Conservation (phyloP, 2,113 vertebrate genomes). For the Proteles cristata region DNA sequence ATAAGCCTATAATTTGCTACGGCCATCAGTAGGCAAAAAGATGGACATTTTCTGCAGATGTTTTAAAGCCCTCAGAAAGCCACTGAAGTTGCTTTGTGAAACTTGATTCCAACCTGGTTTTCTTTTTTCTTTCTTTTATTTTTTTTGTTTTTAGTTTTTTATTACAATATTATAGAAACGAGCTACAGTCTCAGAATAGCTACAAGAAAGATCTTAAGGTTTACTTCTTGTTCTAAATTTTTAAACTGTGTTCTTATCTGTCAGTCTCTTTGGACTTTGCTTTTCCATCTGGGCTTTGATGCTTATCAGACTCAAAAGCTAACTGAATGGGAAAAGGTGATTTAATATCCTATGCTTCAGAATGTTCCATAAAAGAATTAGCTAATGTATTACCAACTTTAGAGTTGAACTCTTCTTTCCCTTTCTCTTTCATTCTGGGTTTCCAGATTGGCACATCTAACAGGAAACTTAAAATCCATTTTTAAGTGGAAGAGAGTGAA, state of each 20-base stretch:
- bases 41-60: not conserved
- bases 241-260: slow-evolving; percentile 38
- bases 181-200: not conserved
- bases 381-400: not conserved
- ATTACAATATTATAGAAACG: not conserved
- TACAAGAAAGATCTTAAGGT: not conserved
- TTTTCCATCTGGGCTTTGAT: slow-evolving; percentile 50
- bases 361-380: not conserved
- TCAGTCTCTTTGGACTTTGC: slow-evolving; percentile 55
- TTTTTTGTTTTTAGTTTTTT: not conserved
- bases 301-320: slow-evolving; percentile 18
- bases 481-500: not conserved
- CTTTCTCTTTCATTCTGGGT: not conserved
- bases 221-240: slow-evolving; percentile 48
- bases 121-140: not conserved
- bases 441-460: not conserved
- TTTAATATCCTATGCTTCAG: slow-evolving; percentile 45
- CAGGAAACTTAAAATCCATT: slow-evolving; percentile 24
- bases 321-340: slow-evolving; percentile 10
- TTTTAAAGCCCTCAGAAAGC: not conserved
- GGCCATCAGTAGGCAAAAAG: not conserved
- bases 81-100: not conserved
- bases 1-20: not conserved
- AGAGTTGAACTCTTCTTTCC: not conserved
- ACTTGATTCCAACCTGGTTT: not conserved